phyloP scores from a whole-genome alignment of 2,888 invertebrate species.

The Agrenia bidenticulata region DNA sequence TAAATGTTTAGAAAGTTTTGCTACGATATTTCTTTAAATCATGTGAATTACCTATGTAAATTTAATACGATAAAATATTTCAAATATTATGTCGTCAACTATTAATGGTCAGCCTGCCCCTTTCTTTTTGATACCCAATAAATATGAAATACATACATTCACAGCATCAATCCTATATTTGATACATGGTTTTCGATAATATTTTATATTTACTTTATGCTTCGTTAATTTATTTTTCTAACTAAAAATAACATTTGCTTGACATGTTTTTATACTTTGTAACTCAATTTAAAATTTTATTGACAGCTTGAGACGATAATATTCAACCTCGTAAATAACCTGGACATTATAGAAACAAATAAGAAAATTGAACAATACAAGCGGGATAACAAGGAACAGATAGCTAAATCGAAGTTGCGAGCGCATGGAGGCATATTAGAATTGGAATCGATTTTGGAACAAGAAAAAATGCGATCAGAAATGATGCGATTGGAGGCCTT shows the following conservation, averaged over 20 bases:
- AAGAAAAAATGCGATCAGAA: conserved; percentile 77
- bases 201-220: too few relatives aligned
- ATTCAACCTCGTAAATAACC: conserved; percentile 84
- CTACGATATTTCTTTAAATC: too few relatives aligned
- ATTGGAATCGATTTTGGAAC: conserved; percentile 78
- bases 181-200: too few relatives aligned
- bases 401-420: conserved; percentile 55
- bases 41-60: too few relatives aligned
- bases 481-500: conserved; percentile 69
- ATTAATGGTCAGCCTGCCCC: too few relatives aligned
- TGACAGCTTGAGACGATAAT: conserved; percentile 77
- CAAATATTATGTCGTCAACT: too few relatives aligned
- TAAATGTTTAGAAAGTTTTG: too few relatives aligned
- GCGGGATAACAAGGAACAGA: conserved; percentile 76
- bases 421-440: conserved; percentile 74
- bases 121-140: too few relatives aligned
- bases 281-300: neutral
- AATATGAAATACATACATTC: neutral
- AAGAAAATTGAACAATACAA: conserved; percentile 88
- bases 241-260: neutral
- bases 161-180: too few relatives aligned
- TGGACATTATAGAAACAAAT: conserved; percentile 84
- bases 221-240: too few relatives aligned
- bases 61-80: too few relatives aligned
- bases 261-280: neutral